These are phyloP conservation scores for Hybos culiciformis DNA, from an alignment of 2,888 invertebrate species.

Conservation along the genomic window DNA sequence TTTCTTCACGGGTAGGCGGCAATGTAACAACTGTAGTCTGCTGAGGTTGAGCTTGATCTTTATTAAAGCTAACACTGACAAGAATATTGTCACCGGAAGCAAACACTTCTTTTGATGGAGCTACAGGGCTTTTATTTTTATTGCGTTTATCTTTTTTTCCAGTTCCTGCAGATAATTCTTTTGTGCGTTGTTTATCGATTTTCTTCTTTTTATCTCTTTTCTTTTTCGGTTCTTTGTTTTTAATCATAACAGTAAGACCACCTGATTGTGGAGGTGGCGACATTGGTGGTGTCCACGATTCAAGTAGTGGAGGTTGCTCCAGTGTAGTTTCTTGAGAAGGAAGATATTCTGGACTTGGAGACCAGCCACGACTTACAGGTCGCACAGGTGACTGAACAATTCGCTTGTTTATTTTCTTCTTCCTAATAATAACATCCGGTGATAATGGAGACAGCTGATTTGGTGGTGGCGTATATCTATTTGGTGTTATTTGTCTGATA, in stretches of 20 bases:
- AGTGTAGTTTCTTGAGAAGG: slow-evolving; percentile 27
- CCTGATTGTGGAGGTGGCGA: slow-evolving; percentile 22
- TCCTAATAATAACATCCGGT: slow-evolving; percentile 21
- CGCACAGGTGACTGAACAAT: slow-evolving; percentile 16
- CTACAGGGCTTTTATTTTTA: slow-evolving; percentile 35
- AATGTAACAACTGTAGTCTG: slow-evolving; percentile 34
- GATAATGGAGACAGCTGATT: slow-evolving; percentile 23
- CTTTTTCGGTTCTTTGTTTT: slow-evolving; percentile 29
- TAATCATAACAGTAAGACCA: slow-evolving; percentile 18
- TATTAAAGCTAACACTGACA: slow-evolving; percentile 83
- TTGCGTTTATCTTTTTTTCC: slow-evolving; percentile 32
- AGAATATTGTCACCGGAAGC: slow-evolving; percentile 87
- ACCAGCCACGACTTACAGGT: slow-evolving; percentile 38
- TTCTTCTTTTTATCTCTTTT: slow-evolving; percentile 30
- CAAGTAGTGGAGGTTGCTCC: no score
- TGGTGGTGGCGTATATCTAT: no score
- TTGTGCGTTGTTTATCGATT: slow-evolving; percentile 32
- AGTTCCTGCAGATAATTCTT: slow-evolving; percentile 20
- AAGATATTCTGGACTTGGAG: slow-evolving; percentile 42
- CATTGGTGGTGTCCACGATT: slow-evolving; percentile 53
- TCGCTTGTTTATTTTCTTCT: slow-evolving; percentile 24
- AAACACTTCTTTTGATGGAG: slow-evolving; percentile 78
- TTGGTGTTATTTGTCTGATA: slow-evolving; percentile 21
- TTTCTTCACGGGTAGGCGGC: slow-evolving; percentile 30
- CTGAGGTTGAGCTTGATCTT: slow-evolving; percentile 36